A percentile compares a stretch with the other conserved stretches of the same genome.
Conservation (phyloP, 2,888 invertebrate species). For the Pelosia muscerda region DNA sequence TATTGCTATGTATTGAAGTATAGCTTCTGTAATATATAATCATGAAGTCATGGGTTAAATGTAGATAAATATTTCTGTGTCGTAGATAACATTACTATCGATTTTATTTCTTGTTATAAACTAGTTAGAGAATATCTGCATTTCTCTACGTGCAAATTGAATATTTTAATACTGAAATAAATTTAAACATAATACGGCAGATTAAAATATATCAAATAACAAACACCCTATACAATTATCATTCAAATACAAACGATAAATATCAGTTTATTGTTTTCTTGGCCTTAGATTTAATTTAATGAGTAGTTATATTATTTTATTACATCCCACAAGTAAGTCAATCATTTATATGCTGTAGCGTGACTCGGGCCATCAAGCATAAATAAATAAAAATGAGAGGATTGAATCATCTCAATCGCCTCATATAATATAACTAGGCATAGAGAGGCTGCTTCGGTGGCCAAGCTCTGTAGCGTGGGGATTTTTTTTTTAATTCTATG, state of each 20-base stretch:
- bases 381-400: neutral
- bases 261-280: constrained; percentile 5
- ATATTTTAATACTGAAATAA: neutral
- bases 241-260: constrained; percentile 15
- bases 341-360: neutral
- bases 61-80: neutral
- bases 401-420: neutral
- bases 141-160: neutral
- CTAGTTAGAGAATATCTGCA: neutral
- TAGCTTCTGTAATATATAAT: neutral
- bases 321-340: neutral
- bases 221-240: constrained; percentile 9
- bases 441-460: neutral
- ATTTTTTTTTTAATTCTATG: too few relatives aligned
- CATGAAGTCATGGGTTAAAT: neutral
- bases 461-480: too few relatives aligned
- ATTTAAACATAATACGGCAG: neutral
- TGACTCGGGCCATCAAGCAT: neutral
- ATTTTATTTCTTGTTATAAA: neutral
- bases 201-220: neutral
- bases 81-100: neutral
- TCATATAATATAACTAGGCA: neutral
- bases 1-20: neutral
- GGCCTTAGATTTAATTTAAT: constrained; percentile 20
- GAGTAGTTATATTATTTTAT: constrained; percentile 17